Conservation (phyloP, 2,113 vertebrate species). For the Numida meleagris region DNA sequence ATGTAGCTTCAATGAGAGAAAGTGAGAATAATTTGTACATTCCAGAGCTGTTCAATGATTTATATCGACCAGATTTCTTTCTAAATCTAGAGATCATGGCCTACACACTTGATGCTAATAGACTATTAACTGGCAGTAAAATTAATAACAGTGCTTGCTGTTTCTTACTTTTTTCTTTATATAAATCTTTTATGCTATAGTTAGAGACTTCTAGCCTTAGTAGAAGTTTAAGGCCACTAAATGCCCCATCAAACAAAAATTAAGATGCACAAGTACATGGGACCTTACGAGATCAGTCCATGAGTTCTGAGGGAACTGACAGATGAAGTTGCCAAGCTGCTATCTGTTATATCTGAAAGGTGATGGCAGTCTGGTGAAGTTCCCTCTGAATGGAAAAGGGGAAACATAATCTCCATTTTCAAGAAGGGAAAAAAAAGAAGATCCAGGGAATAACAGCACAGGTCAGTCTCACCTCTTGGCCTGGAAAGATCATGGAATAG, state of each 20-base stretch:
- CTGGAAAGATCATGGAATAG: no score
- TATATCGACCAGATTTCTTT: not conserved
- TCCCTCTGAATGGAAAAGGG: no score
- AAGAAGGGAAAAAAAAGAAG: no score
- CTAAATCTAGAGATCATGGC: not conserved
- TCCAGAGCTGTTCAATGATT: not conserved
- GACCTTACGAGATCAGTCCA: no score
- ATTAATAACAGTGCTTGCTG: not conserved
- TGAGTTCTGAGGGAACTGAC: no score
- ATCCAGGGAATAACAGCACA: no score
- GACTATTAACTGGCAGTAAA: not conserved
- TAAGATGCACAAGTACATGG: no score
- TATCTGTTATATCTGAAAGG: no score
- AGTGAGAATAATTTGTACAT: not conserved
- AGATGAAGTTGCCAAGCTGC: no score
- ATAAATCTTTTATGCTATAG: not conserved
- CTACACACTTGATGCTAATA: not conserved
- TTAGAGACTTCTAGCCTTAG: not conserved
- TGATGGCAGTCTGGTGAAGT: no score
- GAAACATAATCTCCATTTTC: no score
- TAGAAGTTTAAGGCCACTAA: constrained; percentile 40
- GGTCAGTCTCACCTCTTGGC: no score
- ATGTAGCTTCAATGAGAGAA: not conserved
- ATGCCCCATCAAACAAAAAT: constrained; percentile 44
- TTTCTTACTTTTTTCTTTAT: not conserved